Base-by-base conservation (phyloP, 2,113 vertebrate species). In the Origma solitaria region DNA sequence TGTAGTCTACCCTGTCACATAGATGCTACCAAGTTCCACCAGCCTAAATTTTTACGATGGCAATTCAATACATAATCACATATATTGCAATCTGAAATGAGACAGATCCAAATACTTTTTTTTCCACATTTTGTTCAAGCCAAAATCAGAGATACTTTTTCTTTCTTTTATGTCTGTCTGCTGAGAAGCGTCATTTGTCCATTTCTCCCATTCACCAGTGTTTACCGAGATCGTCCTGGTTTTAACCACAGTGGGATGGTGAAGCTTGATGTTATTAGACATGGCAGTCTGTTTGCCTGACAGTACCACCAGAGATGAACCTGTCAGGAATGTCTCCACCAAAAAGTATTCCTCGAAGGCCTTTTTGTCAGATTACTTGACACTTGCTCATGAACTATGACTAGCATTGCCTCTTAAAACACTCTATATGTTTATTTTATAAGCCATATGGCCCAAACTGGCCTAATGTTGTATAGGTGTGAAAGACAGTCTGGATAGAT, bases 381-480 rank as follows among this genome's bases (percentile, higher is more conserved):
- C 77, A 68, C 61, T 92, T 94, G 80, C 82, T 93, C 21, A 54
- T 92, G 86, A 83, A 79, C 90, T 84, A 33, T 88, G 86, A 93
- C 80, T 93, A 90, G 21, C 31, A 60, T 40, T 90, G 68, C 51
- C 60, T 95, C 79, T 88, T 92, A 81, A 94, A 96, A 64, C 56
- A 45, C 51, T 64, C 17, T 73, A 6, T 58, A 71, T 96, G 64
- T 92, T 96, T 96, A 93, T 96, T 95, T 97, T 90, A 93, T 86
- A 90, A 90, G 69, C 82, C 90, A 79, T 95, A 94, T 95, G 93
- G 88, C 49, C 40, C 49, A 86, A 82, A 71, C 28, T 42, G 45
- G 37, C 40, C 31, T 86, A 27, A 38, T 75, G 69, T 58, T 70
- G 3, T 70, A 75, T 51, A 90, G 69, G 65, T 94, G 92, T 90